Evolutionary conservation across 2,888 invertebrate genomes (phyloP), one percentile per base, ranked within the genome.

Genomic region (Euplagia quadripunctaria): DNA sequence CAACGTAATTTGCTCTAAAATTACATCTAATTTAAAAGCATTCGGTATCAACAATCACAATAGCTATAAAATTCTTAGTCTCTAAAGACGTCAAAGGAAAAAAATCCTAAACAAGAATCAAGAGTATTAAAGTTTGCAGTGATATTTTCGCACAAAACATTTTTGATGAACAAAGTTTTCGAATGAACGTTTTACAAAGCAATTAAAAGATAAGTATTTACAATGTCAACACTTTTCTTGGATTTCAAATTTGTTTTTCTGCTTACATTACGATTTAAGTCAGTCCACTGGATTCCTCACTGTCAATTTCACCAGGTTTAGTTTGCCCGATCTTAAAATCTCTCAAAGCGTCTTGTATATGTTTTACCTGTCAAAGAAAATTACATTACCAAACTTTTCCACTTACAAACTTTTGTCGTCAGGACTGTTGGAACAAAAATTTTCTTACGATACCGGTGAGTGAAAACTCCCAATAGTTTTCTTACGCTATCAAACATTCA

Each of bases 311-410:
- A 16, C 86, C 89, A 5, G 94, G 87, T 76, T 94, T 94, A 68
- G 91, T 91, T 88, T 94, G 94, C 64, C 96, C 96, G 79, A 97
- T 96, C 63, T 96, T 97, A 85, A 96, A 96, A 84, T 97, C 97
- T 87, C 94, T 96, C 77, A 97, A 89, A 5, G 97, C 98, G 69
- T 96, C 96, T 79, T 97, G 96, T 92, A 98, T 97, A 89, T 98
- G 98, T 83, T 96, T 96, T 79, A 97, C 96, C 89, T 96, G 93
- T 84, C 72, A 80, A 89, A 87, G 63, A 82, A 79, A 77, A 71
- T 64, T 17, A 31, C 52, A 66, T 84, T 81, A 82, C 31, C 42
- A 43, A 77, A 78, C 43, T 74, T 78, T 77, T 68, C 12, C 58
- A 55, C 41, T 42, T 51, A 14, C 8, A 49, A 46, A 71, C 6